phyloP scores from a whole-genome alignment of 2,113 vertebrate species.

The Orcinus orca region DNA sequence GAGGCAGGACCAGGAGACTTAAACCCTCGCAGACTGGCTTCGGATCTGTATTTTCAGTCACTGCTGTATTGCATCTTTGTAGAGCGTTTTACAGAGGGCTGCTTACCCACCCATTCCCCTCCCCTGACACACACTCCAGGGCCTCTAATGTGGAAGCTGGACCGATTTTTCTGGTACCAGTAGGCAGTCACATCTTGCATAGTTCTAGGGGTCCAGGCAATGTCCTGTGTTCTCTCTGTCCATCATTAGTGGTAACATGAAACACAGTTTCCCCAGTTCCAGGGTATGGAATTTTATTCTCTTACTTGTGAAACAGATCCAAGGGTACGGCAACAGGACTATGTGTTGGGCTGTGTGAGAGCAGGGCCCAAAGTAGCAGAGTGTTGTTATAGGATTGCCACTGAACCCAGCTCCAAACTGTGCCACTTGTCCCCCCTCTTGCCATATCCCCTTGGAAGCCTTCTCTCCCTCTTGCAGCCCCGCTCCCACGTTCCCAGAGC shows the following conservation, averaged over 20 bases:
- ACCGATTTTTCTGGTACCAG: neutral
- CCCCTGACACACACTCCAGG: neutral
- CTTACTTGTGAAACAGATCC: neutral
- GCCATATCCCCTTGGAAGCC: neutral
- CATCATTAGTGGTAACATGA: neutral
- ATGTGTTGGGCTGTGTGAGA: neutral
- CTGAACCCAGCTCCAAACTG: neutral
- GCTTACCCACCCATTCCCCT: neutral
- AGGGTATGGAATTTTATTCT: neutral
- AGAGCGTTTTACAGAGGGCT: neutral
- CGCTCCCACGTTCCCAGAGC: neutral
- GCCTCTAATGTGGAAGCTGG: neutral
- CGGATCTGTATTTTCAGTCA: neutral
- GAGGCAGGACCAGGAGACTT: neutral
- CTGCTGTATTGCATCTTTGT: neutral
- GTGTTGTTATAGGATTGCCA: neutral
- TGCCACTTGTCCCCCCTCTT: neutral
- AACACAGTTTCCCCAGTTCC: neutral
- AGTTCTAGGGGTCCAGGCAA: neutral
- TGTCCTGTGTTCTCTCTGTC: neutral
- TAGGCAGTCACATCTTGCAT: neutral
- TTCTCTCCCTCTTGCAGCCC: neutral
- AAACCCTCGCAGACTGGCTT: neutral
- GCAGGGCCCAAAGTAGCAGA: neutral
- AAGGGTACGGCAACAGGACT: neutral